These are phyloP conservation scores for Drosophila ercepeae DNA, from an alignment of 1,140 invertebrate genomes.

Conservation along the genomic window DNA sequence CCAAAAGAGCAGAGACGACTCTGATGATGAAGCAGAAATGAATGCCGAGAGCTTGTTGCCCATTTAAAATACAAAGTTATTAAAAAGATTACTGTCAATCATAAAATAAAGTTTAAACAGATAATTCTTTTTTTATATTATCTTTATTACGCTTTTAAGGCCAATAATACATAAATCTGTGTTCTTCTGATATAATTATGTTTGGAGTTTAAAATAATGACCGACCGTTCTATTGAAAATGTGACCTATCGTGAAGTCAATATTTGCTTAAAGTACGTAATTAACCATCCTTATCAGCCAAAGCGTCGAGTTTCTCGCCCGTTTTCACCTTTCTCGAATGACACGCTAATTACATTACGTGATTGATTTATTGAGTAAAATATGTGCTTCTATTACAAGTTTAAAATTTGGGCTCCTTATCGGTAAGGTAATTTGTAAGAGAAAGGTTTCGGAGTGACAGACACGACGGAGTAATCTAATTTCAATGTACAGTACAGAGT, in stretches of 20 bases:
- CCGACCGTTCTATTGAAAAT: conserved; percentile 32
- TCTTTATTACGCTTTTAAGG: conserved; percentile 65
- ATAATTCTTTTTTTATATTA: conserved; percentile 27
- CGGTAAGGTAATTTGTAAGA: conserved; percentile 3
- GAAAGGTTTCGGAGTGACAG: conserved; percentile 17
- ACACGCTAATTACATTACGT: conserved; percentile 32
- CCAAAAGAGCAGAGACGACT: conserved; percentile 89
- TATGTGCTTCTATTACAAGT: conserved; percentile 16
- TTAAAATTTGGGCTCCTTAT: conserved; percentile 24
- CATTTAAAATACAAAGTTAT: conserved; percentile 44
- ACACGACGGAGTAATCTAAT: conserved; percentile 6
- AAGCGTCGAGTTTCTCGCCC: neutral
- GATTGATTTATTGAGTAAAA: conserved; percentile 39
- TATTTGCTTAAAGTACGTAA: conserved; percentile 7
- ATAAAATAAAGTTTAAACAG: neutral
- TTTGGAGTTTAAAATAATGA: conserved; percentile 47
- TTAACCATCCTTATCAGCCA: conserved; percentile 5
- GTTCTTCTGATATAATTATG: conserved; percentile 24
- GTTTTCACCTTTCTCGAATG: conserved; percentile 30
- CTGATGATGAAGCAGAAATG: conserved; percentile 91
- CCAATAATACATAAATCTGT: conserved; percentile 65
- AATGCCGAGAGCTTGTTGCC: conserved; percentile 93
- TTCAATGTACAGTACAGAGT: conserved; percentile 23
- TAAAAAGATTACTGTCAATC: neutral
- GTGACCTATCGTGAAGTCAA: conserved; percentile 4